phyloP scores from a whole-genome alignment of 2,113 vertebrate genomes.

The Ameiurus melas region DNA sequence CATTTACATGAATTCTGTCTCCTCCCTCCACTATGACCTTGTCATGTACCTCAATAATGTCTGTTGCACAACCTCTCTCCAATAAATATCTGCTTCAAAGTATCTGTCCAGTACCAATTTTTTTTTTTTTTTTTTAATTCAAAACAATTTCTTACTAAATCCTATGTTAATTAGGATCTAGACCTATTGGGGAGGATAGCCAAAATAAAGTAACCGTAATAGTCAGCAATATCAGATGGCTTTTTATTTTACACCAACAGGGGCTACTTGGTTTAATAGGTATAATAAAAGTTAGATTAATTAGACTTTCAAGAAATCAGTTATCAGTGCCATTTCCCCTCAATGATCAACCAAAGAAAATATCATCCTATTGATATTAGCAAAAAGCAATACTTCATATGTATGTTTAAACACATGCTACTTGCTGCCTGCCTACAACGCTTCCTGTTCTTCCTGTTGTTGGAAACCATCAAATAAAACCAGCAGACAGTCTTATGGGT shows the following conservation, averaged over 20 bases:
- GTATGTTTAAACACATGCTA: neutral
- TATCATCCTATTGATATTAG: neutral
- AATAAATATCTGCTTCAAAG: constrained; percentile 86
- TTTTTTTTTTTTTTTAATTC: neutral
- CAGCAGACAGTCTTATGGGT: neutral
- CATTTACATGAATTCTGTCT: constrained; percentile 52
- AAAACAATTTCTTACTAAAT: neutral
- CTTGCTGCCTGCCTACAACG: neutral
- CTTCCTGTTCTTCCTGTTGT: neutral
- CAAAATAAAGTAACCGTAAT: neutral
- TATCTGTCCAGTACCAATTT: constrained; percentile 42
- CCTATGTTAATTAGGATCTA: neutral
- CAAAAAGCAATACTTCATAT: neutral
- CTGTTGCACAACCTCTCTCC: constrained; percentile 89
- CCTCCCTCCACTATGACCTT: constrained; percentile 76
- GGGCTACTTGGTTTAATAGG: neutral
- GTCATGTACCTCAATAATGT: constrained; percentile 91
- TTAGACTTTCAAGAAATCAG: neutral
- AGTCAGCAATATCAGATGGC: neutral
- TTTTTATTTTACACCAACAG: neutral
- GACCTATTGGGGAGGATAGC: neutral
- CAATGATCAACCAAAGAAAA: neutral
- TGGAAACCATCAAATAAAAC: neutral
- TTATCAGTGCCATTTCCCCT: neutral
- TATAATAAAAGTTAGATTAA: neutral